These are phyloP conservation scores for Euplexia lucipara DNA, from an alignment of 2,888 invertebrate species.

Conservation along the genomic window DNA sequence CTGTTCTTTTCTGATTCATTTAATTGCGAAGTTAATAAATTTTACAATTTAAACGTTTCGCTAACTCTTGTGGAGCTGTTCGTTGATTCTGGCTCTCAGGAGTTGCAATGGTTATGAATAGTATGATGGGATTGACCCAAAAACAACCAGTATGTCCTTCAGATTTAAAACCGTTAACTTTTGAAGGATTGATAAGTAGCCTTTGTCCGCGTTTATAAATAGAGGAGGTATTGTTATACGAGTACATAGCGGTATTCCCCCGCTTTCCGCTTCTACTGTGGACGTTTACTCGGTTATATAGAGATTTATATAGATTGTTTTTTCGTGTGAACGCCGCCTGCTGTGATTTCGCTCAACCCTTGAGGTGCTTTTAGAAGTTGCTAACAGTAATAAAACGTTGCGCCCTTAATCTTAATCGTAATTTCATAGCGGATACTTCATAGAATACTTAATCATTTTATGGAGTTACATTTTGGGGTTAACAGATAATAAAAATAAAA, in stretches of 20 bases:
- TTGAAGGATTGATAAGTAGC: no score
- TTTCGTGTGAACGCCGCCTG: conserved; percentile 56
- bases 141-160: no score
- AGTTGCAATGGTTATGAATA: no score
- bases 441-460: conserved; percentile 1
- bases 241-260: not conserved
- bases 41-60: no score
- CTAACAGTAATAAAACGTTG: conserved; percentile 41
- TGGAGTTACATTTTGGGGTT: not conserved
- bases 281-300: not conserved
- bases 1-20: no score
- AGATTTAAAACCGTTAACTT: no score
- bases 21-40: no score
- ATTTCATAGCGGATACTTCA: conserved; percentile 22
- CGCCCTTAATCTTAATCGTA: conserved; percentile 23
- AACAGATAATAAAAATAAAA: not conserved
- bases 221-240: no score
- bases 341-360: conserved; percentile 43
- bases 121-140: no score
- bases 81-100: no score
- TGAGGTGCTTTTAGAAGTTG: conserved; percentile 40
- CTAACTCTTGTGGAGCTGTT: no score
- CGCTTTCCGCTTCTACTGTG: not conserved
- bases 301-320: conserved; percentile 53
- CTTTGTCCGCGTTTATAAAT: no score